Conservation (phyloP, 1,140 invertebrate species). For the Achatina immaculata region DNA sequence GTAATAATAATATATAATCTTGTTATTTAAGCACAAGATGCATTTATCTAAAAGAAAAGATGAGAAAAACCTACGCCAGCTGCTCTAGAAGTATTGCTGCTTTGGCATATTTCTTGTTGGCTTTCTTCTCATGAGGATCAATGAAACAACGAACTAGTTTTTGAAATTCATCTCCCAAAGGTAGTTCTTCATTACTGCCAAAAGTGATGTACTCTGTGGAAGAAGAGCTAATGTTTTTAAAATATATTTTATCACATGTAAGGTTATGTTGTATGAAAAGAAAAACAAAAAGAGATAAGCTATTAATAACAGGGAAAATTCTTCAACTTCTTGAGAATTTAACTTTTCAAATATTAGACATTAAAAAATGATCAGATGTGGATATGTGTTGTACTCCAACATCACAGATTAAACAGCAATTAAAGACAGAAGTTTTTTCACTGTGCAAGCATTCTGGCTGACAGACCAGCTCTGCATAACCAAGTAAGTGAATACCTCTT, state of each 20-base stretch:
- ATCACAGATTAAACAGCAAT: too few species aligned
- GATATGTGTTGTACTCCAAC: too few species aligned
- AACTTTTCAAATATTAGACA: too few species aligned
- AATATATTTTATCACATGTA: too few species aligned
- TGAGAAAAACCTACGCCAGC: slow-evolving; percentile 59
- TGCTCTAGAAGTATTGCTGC: slow-evolving; percentile 65
- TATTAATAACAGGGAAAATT: background rate
- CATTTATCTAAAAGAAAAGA: too few species aligned
- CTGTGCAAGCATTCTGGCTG: too few species aligned
- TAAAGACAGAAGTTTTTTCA: too few species aligned
- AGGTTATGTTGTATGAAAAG: background rate
- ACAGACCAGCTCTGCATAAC: too few species aligned
- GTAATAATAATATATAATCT: too few species aligned
- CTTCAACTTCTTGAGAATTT: too few species aligned
- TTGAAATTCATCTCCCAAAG: slow-evolving; percentile 70
- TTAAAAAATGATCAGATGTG: too few species aligned
- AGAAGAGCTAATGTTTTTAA: background rate
- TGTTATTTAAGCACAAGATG: too few species aligned
- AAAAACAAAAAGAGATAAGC: background rate
- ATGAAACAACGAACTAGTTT: slow-evolving; percentile 63
- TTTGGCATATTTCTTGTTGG: slow-evolving; percentile 52
- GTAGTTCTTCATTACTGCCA: slow-evolving; percentile 67
- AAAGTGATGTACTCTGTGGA: slow-evolving; percentile 65
- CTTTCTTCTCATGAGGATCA: slow-evolving; percentile 59
- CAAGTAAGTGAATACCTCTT: slow-evolving; percentile 55